Conservation (phyloP, 2,797 vertebrate genomes). For the Amblyopsis hoosieri region DNA sequence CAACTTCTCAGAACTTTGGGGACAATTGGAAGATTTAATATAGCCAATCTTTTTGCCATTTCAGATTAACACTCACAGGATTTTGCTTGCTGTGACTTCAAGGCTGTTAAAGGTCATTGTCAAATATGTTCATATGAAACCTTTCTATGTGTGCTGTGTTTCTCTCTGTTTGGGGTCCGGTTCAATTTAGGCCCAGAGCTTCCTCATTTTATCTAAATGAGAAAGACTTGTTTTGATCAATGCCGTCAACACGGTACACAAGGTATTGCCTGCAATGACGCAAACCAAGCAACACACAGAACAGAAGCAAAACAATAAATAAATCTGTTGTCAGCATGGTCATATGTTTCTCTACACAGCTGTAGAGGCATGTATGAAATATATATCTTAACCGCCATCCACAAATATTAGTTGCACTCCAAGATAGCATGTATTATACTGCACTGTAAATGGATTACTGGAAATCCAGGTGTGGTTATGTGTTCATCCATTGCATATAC, state of each 20-base stretch:
- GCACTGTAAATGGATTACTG: too few relatives aligned
- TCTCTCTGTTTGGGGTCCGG: slow-evolving; percentile 2
- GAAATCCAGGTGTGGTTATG: too few relatives aligned
- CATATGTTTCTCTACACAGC: too few relatives aligned
- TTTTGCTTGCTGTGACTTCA: slow-evolving; percentile 13
- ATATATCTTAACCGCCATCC: too few relatives aligned
- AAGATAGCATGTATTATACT: too few relatives aligned
- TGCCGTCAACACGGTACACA: not conserved
- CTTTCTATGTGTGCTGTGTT: slow-evolving; percentile 1
- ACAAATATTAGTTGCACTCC: too few relatives aligned
- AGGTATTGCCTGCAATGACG: too few relatives aligned
- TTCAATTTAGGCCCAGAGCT: slow-evolving; percentile 30
- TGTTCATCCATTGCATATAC: too few relatives aligned
- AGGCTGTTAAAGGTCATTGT: slow-evolving; percentile 27
- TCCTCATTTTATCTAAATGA: slow-evolving; percentile 27
- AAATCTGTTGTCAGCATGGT: too few relatives aligned
- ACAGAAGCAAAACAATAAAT: not conserved
- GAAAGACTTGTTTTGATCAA: not conserved
- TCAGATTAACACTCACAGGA: slow-evolving; percentile 34
- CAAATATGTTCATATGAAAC: slow-evolving; percentile 13
- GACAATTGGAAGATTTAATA: slow-evolving; percentile 32
- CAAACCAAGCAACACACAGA: not conserved
- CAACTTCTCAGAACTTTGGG: slow-evolving; percentile 27
- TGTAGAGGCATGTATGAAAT: too few relatives aligned
- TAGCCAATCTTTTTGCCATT: slow-evolving; percentile 35